These are phyloP conservation scores for Pandemis cinnamomeana DNA, from an alignment of 2,888 invertebrate genomes.

Conservation along the genomic window DNA sequence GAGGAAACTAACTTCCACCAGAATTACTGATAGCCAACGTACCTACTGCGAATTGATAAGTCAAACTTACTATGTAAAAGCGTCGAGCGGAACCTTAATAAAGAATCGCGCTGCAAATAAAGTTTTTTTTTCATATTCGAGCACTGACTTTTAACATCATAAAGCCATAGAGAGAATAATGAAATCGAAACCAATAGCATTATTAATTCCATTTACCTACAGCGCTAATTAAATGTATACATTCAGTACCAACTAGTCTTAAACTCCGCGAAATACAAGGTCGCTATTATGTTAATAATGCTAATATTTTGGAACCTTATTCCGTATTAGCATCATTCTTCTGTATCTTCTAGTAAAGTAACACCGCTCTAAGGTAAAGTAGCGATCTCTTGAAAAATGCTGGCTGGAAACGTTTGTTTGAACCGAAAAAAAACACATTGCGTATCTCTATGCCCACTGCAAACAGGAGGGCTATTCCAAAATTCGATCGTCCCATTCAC, in stretches of 20 bases:
- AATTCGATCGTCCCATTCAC: too few species aligned
- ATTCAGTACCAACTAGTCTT: background rate
- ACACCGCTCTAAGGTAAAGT: too few species aligned
- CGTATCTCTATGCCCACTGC: background rate
- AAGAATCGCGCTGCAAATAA: background rate
- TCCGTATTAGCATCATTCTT: too few species aligned
- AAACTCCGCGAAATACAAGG: too few species aligned
- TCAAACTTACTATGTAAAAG: constrained; percentile 7
- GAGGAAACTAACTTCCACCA: constrained; percentile 40
- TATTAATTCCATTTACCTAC: background rate
- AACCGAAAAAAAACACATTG: background rate
- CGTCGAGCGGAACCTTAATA: background rate
- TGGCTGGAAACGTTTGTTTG: too few species aligned
- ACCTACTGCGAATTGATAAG: constrained; percentile 34
- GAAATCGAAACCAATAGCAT: background rate
- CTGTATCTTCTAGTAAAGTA: too few species aligned
- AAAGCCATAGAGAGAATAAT: background rate
- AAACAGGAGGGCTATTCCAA: too few species aligned
- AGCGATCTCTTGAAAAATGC: too few species aligned
- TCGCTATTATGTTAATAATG: too few species aligned
- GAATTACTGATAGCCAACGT: constrained; percentile 20
- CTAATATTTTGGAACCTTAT: too few species aligned
- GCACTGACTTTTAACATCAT: background rate
- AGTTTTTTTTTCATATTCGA: background rate
- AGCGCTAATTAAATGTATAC: background rate